These are phyloP conservation scores for Boulengeromyrus knoepffleri DNA, from an alignment of 2,113 vertebrate genomes.

Conservation along the genomic window DNA sequence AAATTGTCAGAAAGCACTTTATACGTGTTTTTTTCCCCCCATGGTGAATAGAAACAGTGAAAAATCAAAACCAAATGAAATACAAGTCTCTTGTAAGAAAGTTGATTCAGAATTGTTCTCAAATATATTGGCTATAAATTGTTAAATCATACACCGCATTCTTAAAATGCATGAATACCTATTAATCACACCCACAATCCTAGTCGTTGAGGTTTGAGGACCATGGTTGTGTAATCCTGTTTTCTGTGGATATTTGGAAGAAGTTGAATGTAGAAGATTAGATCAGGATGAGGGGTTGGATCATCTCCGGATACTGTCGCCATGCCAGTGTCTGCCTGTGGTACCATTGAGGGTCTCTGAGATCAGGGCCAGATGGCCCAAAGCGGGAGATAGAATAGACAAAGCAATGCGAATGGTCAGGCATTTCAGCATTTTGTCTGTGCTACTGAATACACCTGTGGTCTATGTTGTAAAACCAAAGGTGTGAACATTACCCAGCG, in stretches of 20 bases:
- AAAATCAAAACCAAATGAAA: background rate
- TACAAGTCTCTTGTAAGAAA: background rate
- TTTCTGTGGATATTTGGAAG: background rate
- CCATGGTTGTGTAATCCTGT: background rate
- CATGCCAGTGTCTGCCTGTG: background rate
- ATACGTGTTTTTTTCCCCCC: background rate
- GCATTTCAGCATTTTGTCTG: background rate
- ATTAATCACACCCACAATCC: background rate
- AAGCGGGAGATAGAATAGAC: background rate
- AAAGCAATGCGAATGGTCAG: background rate
- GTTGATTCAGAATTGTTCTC: background rate
- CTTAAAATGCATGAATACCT: background rate
- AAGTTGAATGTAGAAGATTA: background rate
- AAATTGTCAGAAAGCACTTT: too few relatives aligned
- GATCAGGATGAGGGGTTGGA: background rate
- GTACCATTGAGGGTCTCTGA: background rate
- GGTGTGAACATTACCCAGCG: background rate
- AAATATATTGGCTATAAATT: background rate
- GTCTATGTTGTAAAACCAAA: background rate
- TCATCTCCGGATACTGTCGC: background rate
- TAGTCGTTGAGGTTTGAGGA: background rate
- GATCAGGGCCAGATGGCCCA: constrained; percentile 5
- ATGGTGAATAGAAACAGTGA: background rate
- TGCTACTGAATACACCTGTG: background rate
- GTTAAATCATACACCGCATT: background rate